A percentile compares a stretch with the other conserved stretches of the same genome.
Evolutionary conservation across 2,888 invertebrate genomes (phyloP).

Genomic region (Eutolmus rufibarbis): DNA sequence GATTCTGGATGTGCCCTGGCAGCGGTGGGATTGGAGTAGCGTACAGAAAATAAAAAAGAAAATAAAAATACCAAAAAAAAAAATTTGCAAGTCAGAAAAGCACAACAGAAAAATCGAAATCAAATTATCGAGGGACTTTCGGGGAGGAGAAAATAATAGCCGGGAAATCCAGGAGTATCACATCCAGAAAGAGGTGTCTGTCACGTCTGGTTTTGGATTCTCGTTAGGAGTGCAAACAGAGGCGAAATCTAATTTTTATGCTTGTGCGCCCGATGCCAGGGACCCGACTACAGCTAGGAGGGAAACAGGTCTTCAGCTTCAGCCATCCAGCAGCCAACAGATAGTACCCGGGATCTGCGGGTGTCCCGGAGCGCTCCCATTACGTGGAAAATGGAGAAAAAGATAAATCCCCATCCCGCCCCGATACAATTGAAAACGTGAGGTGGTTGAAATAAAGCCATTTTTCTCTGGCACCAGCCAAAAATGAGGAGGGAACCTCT

Average conservation of each 20-base stretch:
- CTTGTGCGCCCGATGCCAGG: background rate
- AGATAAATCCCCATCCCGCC: background rate
- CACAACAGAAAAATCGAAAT: slow-evolving; percentile 38
- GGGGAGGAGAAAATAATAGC: slow-evolving; percentile 18
- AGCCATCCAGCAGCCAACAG: background rate
- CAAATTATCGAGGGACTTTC: slow-evolving; percentile 32
- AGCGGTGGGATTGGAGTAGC: background rate
- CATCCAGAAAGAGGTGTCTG: slow-evolving; percentile 31
- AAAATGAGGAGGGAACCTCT: slow-evolving; percentile 4
- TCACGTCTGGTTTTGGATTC: slow-evolving; percentile 41
- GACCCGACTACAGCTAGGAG: background rate
- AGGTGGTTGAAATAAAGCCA: slow-evolving; percentile 36
- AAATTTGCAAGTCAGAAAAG: slow-evolving; percentile 34
- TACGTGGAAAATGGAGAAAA: background rate
- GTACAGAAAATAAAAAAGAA: background rate
- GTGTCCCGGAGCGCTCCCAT: background rate
- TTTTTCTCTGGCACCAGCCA: slow-evolving; percentile 22
- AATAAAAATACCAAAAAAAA: background rate
- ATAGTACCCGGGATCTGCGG: background rate
- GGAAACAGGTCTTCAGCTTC: background rate
- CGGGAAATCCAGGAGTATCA: slow-evolving; percentile 18
- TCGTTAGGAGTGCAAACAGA: slow-evolving; percentile 35
- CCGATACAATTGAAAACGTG: slow-evolving; percentile 36
- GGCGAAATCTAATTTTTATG: slow-evolving; percentile 37
- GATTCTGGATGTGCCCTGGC: background rate